Percentiles rank a stretch among this genome's conserved stretches.
phyloP scores from a whole-genome alignment of 2,113 vertebrate genomes.

The Alosa alosa region DNA sequence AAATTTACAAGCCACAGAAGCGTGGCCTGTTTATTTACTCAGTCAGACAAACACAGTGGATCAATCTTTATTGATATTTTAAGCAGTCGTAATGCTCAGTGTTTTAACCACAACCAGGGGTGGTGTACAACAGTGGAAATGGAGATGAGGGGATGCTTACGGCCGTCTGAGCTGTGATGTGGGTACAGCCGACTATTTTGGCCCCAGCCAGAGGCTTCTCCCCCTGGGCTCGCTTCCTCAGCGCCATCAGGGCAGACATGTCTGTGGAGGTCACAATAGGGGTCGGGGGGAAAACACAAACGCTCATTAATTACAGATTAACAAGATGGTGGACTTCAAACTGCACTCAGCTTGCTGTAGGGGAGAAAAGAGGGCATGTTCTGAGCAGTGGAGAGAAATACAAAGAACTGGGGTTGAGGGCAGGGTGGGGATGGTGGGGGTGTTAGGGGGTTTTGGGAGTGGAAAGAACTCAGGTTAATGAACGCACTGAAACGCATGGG shows the following conservation, averaged over 20 bases:
- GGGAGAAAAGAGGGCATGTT: background rate
- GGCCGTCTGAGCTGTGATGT: constrained; percentile 97
- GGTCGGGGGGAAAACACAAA: constrained; percentile 5
- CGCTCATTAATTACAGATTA: background rate
- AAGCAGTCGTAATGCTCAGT: background rate
- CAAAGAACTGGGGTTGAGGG: background rate
- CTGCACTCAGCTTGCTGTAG: background rate
- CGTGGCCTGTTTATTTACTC: background rate
- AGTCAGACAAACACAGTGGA: background rate
- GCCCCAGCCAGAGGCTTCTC: constrained; percentile 97
- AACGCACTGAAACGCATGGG: background rate
- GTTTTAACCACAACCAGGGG: background rate
- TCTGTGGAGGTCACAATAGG: constrained; percentile 71
- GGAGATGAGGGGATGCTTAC: constrained; percentile 67
- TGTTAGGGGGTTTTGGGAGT: background rate
- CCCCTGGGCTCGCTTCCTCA: constrained; percentile 96
- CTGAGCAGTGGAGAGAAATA: background rate
- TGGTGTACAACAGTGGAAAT: background rate
- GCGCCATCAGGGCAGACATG: constrained; percentile 96
- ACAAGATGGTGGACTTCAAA: background rate
- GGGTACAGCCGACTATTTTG: constrained; percentile 96
- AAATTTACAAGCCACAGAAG: background rate
- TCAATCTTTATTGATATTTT: constrained; percentile 9
- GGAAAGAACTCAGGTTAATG: background rate
- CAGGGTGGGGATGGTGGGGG: constrained; percentile 13